These are phyloP conservation scores for Aphis craccivora DNA, from an alignment of 1,140 invertebrate species.

Conservation along the genomic window DNA sequence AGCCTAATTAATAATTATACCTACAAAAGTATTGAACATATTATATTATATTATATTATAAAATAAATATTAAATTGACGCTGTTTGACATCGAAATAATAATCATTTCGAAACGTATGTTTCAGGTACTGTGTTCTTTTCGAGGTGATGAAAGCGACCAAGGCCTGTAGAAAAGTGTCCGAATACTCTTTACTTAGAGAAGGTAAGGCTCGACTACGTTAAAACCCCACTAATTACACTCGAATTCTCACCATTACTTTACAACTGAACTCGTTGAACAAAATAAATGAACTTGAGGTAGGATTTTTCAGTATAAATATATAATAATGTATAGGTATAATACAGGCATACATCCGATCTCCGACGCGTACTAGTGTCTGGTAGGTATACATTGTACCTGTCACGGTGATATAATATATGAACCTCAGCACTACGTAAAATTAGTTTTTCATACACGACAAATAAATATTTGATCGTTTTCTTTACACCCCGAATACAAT, in stretches of 20 bases:
- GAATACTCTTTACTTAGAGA: conserved; percentile 75
- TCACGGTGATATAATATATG: conserved; percentile 7
- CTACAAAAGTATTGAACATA: background rate
- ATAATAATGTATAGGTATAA: background rate
- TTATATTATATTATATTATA: too few species aligned
- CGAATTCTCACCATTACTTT: background rate
- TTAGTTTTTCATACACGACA: background rate
- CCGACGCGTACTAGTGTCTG: too few species aligned
- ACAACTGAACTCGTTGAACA: background rate
- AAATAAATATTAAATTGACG: background rate
- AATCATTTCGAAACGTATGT: conserved; percentile 60
- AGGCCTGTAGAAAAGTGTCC: conserved; percentile 77
- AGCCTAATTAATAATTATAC: background rate
- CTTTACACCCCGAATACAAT: background rate
- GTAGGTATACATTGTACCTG: background rate
- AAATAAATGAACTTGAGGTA: conserved; percentile 27
- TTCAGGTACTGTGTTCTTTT: conserved; percentile 85
- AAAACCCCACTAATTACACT: conserved; percentile 21
- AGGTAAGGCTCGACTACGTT: conserved; percentile 67
- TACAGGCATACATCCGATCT: background rate
- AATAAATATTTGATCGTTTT: conserved; percentile 17
- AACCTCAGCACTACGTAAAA: background rate
- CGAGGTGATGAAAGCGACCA: conserved; percentile 80
- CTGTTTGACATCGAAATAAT: background rate
- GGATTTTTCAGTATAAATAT: background rate